A percentile compares a stretch with the other conserved stretches of the same genome.
phyloP scores from a whole-genome alignment of 1,140 invertebrate species.

The Drosophila orosa region DNA sequence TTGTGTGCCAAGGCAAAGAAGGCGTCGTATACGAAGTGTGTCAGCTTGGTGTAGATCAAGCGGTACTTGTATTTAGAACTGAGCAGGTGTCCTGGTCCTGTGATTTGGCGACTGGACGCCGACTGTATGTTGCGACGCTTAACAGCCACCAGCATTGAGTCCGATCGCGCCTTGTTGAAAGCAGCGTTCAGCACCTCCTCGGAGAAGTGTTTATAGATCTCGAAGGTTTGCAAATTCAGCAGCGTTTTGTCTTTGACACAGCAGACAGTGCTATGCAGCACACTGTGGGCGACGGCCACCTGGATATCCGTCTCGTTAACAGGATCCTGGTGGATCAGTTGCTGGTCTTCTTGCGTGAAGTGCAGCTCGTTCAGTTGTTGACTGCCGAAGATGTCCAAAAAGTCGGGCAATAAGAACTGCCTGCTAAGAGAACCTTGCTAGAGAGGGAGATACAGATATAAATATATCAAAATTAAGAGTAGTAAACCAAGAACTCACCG shows the following conservation, averaged over 20 bases:
- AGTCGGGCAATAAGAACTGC: slow-evolving; percentile 67
- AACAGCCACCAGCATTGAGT: slow-evolving; percentile 86
- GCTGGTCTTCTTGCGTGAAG: slow-evolving; percentile 45
- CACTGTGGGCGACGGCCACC: slow-evolving; percentile 84
- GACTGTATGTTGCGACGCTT: slow-evolving; percentile 69
- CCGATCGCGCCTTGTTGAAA: slow-evolving; percentile 86
- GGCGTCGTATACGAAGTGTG: slow-evolving; percentile 56
- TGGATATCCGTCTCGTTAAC: slow-evolving; percentile 85
- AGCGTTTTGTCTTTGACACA: slow-evolving; percentile 86
- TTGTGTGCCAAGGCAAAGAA: slow-evolving; percentile 51
- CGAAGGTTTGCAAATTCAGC: slow-evolving; percentile 88
- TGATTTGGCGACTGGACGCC: slow-evolving; percentile 47
- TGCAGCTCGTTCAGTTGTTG: slow-evolving; percentile 49
- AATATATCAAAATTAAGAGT: neutral
- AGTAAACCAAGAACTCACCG: slow-evolving; percentile 53
- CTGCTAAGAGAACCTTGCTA: slow-evolving; percentile 34
- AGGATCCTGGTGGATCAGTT: slow-evolving; percentile 82
- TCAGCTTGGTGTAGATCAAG: slow-evolving; percentile 62
- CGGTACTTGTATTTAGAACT: slow-evolving; percentile 75
- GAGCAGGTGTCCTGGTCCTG: slow-evolving; percentile 68
- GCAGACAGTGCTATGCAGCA: slow-evolving; percentile 88
- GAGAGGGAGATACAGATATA: neutral
- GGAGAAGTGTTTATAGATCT: slow-evolving; percentile 89
- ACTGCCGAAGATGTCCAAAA: slow-evolving; percentile 55
- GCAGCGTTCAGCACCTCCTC: slow-evolving; percentile 87